Evolutionary conservation across 2,797 vertebrate species (phyloP).

Genomic region (Otus scops): DNA sequence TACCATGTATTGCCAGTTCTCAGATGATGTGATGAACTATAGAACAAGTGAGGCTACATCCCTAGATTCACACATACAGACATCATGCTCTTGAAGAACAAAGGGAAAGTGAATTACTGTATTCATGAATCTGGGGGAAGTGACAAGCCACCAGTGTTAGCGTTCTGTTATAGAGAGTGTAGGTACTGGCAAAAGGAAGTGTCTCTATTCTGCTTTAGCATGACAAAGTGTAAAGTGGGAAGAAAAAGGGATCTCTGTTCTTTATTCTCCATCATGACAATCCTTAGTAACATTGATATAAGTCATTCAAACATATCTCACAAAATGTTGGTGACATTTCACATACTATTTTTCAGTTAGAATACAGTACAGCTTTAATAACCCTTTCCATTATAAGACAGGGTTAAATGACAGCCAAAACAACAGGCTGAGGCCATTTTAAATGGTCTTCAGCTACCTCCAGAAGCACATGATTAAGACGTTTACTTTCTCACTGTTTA

Average conservation of each 20-base stretch:
- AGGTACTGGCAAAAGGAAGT: neutral
- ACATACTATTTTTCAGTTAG: neutral
- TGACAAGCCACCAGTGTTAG: neutral
- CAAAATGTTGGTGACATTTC: neutral
- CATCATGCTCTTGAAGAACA: neutral
- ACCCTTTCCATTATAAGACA: neutral
- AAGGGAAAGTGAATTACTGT: neutral
- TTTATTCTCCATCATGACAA: neutral
- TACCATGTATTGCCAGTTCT: neutral
- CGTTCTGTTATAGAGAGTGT: neutral
- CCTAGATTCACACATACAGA: neutral
- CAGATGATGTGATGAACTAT: neutral
- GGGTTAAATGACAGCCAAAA: neutral
- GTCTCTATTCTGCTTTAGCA: neutral
- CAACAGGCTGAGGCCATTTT: neutral
- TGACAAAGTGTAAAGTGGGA: rapidly evolving
- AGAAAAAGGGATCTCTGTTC: neutral
- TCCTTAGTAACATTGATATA: neutral
- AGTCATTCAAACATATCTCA: neutral
- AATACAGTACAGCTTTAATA: neutral
- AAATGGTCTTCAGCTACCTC: neutral
- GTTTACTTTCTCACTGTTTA: neutral
- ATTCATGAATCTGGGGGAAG: neutral
- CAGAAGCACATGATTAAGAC: neutral
- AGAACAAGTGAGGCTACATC: neutral